phyloP scores from a whole-genome alignment of 2,888 invertebrate genomes.

The Hetaerina titia region DNA sequence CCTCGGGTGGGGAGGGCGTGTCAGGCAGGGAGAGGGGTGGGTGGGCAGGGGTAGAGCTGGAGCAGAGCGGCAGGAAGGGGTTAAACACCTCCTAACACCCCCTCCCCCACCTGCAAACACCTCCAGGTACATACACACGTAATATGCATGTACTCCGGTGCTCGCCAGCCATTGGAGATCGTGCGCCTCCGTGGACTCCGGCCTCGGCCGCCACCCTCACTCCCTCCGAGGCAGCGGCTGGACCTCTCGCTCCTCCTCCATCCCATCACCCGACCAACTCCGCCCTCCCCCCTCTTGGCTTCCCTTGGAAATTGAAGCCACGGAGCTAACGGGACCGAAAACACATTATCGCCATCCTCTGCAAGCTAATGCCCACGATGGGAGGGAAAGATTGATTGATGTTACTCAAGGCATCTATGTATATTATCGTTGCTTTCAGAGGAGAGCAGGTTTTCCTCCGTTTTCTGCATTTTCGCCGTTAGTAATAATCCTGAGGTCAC shows the following conservation, averaged over 20 bases:
- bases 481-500: neutral
- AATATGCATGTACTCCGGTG: too few relatives aligned
- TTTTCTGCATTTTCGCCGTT: neutral
- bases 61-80: neutral
- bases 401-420: neutral
- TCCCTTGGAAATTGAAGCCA: neutral
- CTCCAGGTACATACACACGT: too few relatives aligned
- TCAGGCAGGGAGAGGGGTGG: neutral
- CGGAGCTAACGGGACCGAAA: neutral
- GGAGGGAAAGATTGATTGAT: neutral
- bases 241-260: neutral
- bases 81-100: neutral
- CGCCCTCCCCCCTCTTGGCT: neutral
- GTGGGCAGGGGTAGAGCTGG: neutral
- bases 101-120: neutral
- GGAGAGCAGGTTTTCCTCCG: too few relatives aligned
- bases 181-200: too few relatives aligned
- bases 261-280: neutral
- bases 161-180: too few relatives aligned
- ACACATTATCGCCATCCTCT: neutral
- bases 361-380: neutral
- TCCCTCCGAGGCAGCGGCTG: too few relatives aligned
- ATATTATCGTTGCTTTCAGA: too few relatives aligned
- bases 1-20: neutral
- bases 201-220: too few relatives aligned